These are phyloP conservation scores for Cephus nigrinus DNA, from an alignment of 2,888 invertebrate species.

Conservation along the genomic window DNA sequence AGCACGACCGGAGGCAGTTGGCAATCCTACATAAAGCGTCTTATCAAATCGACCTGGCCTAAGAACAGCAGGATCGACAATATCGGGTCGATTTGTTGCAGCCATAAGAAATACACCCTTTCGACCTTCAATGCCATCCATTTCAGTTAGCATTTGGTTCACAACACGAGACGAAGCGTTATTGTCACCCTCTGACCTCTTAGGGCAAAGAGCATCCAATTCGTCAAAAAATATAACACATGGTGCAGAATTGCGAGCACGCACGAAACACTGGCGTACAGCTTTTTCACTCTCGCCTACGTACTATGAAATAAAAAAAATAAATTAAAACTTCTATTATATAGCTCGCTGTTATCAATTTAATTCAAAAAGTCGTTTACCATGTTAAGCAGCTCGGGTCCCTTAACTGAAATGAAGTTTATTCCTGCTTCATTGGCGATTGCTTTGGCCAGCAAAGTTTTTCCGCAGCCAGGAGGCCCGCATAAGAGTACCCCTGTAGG, in stretches of 20 bases:
- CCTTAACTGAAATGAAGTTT: conserved; percentile 98
- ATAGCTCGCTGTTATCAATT: conserved; percentile 11
- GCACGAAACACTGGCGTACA: conserved; percentile 93
- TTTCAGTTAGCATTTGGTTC: conserved; percentile 96
- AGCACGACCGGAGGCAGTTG: conserved; percentile 79
- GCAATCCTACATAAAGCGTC: conserved; percentile 90
- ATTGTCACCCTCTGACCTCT: conserved; percentile 81
- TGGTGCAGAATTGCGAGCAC: conserved; percentile 94
- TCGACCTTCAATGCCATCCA: conserved; percentile 95
- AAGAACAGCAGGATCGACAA: conserved; percentile 94
- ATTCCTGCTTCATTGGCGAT: conserved; percentile 98
- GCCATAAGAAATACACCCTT: conserved; percentile 95
- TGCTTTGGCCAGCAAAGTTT: conserved; percentile 97
- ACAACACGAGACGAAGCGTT: conserved; percentile 88
- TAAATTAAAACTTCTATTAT: neutral
- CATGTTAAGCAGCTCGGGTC: conserved; percentile 98
- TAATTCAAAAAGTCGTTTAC: conserved; percentile 65
- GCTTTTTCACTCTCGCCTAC: conserved; percentile 98
- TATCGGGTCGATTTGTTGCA: conserved; percentile 96
- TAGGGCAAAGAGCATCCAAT: conserved; percentile 94
- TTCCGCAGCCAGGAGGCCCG: conserved; percentile 97
- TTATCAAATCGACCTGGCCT: conserved; percentile 92
- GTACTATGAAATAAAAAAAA: conserved; percentile 72
- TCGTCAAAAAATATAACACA: conserved; percentile 99
- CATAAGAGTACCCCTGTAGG: conserved; percentile 94